A percentile compares a stretch with the other conserved stretches of the same genome.
Evolutionary conservation across 2,888 invertebrate species (phyloP).

Genomic region (Hirudinaria manillensis): DNA sequence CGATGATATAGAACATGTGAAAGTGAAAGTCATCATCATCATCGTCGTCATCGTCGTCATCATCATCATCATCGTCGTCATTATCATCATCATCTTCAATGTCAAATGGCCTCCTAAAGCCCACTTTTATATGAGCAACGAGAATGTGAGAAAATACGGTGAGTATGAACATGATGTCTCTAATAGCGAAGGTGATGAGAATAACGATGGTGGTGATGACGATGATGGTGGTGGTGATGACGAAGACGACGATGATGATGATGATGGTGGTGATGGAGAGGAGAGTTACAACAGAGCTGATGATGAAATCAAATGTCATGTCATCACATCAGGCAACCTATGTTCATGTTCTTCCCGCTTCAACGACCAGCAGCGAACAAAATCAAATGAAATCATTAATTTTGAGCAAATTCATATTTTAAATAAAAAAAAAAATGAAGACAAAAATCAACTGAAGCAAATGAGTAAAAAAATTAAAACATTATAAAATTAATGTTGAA

Average conservation of each 20-base stretch:
- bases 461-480: too few species aligned
- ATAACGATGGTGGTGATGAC: background rate
- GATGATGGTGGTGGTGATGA: background rate
- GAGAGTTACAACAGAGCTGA: background rate
- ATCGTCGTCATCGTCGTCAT: too few species aligned
- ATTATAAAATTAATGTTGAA: too few species aligned
- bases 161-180: background rate
- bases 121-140: too few species aligned
- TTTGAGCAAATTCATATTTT: background rate
- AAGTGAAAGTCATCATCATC: too few species aligned
- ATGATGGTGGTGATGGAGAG: background rate
- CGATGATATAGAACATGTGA: too few species aligned
- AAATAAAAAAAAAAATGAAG: background rate
- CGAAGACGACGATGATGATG: background rate
- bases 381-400: background rate
- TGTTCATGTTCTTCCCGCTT: background rate
- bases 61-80: too few species aligned
- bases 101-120: too few species aligned
- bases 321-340: background rate
- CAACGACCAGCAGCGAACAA: background rate
- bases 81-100: too few species aligned
- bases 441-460: too few species aligned
- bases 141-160: background rate
- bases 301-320: constrained; percentile 8
- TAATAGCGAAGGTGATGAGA: constrained; percentile 11